Base-by-base conservation (phyloP, 2,888 invertebrate genomes). In the Mechanitis mazaeus region DNA sequence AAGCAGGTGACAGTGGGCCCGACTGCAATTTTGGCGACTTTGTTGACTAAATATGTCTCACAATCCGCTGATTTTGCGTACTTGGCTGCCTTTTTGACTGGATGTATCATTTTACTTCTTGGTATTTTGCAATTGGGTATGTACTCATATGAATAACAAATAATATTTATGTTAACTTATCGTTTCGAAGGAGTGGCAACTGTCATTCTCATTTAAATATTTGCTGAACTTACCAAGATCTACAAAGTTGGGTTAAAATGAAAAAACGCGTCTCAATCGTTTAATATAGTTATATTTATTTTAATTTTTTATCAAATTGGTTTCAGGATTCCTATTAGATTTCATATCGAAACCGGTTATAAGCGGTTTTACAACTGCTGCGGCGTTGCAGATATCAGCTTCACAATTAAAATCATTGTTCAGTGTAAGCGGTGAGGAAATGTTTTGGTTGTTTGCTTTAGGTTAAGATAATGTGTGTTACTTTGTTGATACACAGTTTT, bases 341-440 rank as follows among this genome's bases (percentile, higher is more conserved):
- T 97, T 96, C 75, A 96, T 97, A 79, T 96, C 96, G 0, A 92
- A 93, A 69, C 96, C 97, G 0, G 96, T 97, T 2, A 95, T 95
- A 42, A 93, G 94, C 54, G 96, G 95, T 0, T 97, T 97, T 77
- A 96, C 96, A 0, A 93, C 95, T 5, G 96, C 96, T 0, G 97
- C 97, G 0, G 96, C 97, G 12, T 77, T 96, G 54, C 96, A 95
- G 57, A 97, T 97, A 69, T 95, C 93, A 3, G 93, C 94, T 2
- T 93, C 95, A 0, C 97, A 97, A 79, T 83, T 96, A 12, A 95
- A 94, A 75, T 91, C 93, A 1, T 84, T 96, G 3, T 91, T 96
- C 64, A 95, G 95, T 53, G 90, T 95, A 65, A 61, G 78, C 71
- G 88, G 89, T 87, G 71, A 54, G 33, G 53, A 35, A 7, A 54